phyloP scores from a whole-genome alignment of 2,888 invertebrate genomes.

The Elysia crispata region DNA sequence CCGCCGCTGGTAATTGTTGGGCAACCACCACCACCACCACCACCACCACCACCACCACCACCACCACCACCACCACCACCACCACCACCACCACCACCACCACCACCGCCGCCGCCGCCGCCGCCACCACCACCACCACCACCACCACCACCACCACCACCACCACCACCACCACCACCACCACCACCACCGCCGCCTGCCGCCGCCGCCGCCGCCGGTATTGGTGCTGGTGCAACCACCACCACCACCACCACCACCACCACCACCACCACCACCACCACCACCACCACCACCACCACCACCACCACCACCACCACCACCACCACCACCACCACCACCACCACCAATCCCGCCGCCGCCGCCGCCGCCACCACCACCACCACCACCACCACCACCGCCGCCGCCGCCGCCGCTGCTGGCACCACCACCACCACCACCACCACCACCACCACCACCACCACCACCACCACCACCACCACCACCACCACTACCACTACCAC shows the following conservation, averaged over 20 bases:
- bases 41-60: constrained; percentile 2
- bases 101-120: constrained; percentile 28
- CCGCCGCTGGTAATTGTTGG: background rate
- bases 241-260: too few species aligned
- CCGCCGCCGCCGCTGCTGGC: background rate
- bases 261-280: background rate
- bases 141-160: background rate
- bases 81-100: constrained; percentile 23
- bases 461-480: constrained; percentile 14
- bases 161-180: background rate
- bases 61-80: constrained; percentile 18
- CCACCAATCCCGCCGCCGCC: constrained; percentile 20
- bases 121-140: background rate
- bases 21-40: too few species aligned
- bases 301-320: too few species aligned
- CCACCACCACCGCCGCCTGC: too few species aligned
- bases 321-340: background rate
- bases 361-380: constrained; percentile 13
- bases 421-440: background rate
- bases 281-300: background rate
- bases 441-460: background rate
- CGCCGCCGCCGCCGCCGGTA: too few species aligned
- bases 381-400: too few species aligned
- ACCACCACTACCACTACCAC: constrained; percentile 33
- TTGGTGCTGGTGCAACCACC: too few species aligned